Base-by-base conservation (phyloP, 1,140 invertebrate species). In the Aphelinus certus region DNA sequence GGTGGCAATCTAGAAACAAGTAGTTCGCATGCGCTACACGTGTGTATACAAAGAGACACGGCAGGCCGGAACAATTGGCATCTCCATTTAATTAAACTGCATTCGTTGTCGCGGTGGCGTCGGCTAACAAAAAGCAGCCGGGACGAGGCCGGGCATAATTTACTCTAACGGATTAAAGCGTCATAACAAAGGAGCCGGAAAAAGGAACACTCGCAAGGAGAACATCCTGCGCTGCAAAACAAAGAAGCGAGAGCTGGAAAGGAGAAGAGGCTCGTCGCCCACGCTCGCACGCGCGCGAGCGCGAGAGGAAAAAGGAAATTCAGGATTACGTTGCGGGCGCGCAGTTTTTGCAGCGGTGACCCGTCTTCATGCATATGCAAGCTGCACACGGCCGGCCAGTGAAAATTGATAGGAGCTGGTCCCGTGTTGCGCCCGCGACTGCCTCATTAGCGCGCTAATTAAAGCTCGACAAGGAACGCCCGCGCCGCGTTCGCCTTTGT, bases 381-480 rank as follows among this genome's bases (percentile, higher is more conserved):
- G 56, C 51, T 3, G 9, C 4, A 0, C 7, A 42, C 46, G 47
- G 56, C 42, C 26, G 9, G 51, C 4, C 4, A 53, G 42, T 6
- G 69, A 62, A 71, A 71, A 71, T 71, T 71, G 69, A 71, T 71
- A 71, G 60, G 48, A n/a, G 47, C 51, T 53, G 60, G 26, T 3
- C 6, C n/a, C 5, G 55, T 9, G 7, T 46, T 51, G 57, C 51
- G 48, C 57, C 56, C 66, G 57, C 57, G 48, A 53, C 51, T 53
- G 0, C 51, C 69, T 71, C 69, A 71, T 71, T 71, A 71, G 69
- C 69, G 48, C 7, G n/a, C 49, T 71, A 71, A 71, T 71, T 71
- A 55, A 49, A 63, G 58, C 49, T 53, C 4, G 4, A 53, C 51
- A 9, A 53, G 9, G 51, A 9, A 53, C 9, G 9, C 51, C 4